Conservation (phyloP, 2,888 invertebrate genomes). For the Spodoptera exigua region DNA sequence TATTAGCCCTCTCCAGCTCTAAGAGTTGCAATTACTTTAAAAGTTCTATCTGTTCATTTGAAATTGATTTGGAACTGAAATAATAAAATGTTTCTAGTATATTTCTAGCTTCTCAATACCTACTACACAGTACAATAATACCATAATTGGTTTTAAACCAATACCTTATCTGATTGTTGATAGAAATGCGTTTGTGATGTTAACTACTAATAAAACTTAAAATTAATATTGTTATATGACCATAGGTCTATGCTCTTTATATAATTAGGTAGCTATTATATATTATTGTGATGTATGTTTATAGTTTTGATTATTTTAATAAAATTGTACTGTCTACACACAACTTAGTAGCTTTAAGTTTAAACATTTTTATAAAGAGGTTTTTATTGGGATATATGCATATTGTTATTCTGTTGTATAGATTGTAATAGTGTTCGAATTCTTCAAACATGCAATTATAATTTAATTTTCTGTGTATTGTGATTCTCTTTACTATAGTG, state of each 20-base stretch:
- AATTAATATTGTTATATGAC: neutral
- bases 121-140: no score
- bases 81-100: no score
- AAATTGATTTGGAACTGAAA: no score
- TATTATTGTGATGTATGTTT: conserved; percentile 20
- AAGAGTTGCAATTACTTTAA: no score
- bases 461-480: no score
- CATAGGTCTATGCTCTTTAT: neutral
- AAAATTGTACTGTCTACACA: conserved; percentile 10
- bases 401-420: conserved; percentile 3
- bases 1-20: no score
- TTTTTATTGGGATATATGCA: conserved; percentile 23
- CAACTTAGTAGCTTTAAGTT: conserved; percentile 6
- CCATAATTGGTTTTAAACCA: no score
- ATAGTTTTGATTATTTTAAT: conserved; percentile 32
- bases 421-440: neutral
- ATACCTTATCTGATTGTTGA: neutral
- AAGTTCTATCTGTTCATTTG: no score
- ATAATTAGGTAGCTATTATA: conserved; percentile 29
- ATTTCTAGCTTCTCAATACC: no score
- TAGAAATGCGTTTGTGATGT: conserved; percentile 11
- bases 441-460: no score
- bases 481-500: conserved; percentile 2
- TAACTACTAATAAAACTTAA: conserved; percentile 6
- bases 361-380: conserved; percentile 4